A percentile compares a stretch with the other conserved stretches of the same genome.
These are phyloP conservation scores for Archips crataeganus DNA, from an alignment of 2,888 invertebrate species.

Conservation along the genomic window DNA sequence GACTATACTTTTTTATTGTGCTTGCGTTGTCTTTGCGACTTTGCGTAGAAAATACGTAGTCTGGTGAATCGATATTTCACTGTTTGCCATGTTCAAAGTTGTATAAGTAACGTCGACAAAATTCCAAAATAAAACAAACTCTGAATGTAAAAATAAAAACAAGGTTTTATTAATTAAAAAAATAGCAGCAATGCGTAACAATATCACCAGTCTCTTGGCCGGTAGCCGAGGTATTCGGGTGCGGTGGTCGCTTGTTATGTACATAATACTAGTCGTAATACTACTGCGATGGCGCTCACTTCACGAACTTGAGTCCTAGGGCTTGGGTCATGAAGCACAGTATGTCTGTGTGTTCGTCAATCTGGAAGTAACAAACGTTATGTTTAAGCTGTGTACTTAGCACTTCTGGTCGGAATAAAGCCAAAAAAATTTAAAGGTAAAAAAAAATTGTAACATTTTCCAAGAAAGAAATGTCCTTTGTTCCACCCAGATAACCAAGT, in stretches of 20 bases:
- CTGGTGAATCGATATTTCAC: no score
- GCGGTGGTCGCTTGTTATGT: constrained; percentile 68
- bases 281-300: constrained; percentile 50
- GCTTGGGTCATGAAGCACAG: constrained; percentile 93
- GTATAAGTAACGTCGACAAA: no score
- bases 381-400: no score
- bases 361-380: constrained; percentile 85
- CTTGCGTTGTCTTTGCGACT: no score
- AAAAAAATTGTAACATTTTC: no score
- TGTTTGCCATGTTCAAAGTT: no score
- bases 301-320: constrained; percentile 87
- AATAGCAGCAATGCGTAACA: constrained; percentile 82
- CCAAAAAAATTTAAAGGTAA: no score
- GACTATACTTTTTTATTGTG: no score
- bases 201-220: constrained; percentile 74
- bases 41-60: no score
- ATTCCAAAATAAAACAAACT: constrained; percentile 39
- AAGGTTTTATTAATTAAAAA: constrained; percentile 76
- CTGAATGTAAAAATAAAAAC: constrained; percentile 74
- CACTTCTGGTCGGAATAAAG: no score
- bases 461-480: no score
- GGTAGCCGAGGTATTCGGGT: constrained; percentile 78
- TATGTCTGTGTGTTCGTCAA: constrained; percentile 97
- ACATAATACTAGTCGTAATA: constrained; percentile 72
- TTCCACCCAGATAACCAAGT: no score